Conservation (phyloP, 2,113 vertebrate species). For the Sapajus apella region DNA sequence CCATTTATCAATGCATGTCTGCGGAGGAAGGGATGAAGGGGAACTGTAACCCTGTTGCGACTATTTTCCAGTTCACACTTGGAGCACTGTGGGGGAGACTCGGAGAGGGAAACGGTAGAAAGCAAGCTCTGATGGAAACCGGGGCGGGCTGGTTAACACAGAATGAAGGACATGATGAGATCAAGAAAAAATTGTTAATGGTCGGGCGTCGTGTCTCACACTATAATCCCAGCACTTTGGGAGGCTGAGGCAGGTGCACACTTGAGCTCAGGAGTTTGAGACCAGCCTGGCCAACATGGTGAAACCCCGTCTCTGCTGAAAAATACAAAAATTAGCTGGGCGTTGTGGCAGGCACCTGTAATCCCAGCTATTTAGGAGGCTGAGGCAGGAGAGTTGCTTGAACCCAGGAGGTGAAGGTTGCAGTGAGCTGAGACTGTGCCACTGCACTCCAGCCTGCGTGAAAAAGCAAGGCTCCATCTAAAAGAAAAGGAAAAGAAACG, state of each 20-base stretch:
- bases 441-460: neutral
- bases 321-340: neutral
- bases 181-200: neutral
- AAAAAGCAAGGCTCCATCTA: neutral
- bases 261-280: neutral
- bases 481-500: neutral
- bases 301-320: neutral
- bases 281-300: neutral
- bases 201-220: rapidly evolving
- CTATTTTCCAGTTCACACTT: neutral
- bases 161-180: neutral
- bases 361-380: neutral
- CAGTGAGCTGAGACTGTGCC: neutral
- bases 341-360: neutral
- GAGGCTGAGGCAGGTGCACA: neutral
- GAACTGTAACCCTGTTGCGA: neutral
- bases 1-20: neutral
- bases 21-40: neutral
- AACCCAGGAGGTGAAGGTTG: neutral
- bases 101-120: neutral
- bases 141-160: neutral
- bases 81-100: neutral
- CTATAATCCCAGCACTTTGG: neutral
- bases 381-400: neutral
- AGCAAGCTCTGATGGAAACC: neutral